Evolutionary conservation across 2,888 invertebrate genomes (phyloP).

Genomic region (Hybos culiciformis): DNA sequence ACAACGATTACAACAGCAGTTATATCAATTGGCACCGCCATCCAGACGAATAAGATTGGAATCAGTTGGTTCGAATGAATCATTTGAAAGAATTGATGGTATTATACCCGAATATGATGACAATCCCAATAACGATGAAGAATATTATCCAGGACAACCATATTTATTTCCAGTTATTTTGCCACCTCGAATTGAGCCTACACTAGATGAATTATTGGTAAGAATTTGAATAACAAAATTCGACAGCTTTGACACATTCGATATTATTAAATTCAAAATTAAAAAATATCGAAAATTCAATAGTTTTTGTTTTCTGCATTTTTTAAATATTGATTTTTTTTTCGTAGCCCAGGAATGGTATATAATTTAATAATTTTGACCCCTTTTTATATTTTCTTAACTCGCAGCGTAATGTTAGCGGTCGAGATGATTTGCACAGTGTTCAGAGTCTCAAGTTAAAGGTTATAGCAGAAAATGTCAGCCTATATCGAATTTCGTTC

Average conservation of each 20-base stretch:
- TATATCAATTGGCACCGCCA: neutral
- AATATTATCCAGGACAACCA: slow-evolving; percentile 25
- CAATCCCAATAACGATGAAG: slow-evolving; percentile 20
- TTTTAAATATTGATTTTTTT: no score
- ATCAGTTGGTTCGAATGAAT: slow-evolving; percentile 11
- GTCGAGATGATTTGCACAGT: slow-evolving; percentile 35
- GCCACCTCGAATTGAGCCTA: slow-evolving; percentile 40
- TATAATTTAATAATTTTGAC: neutral
- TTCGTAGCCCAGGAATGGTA: neutral
- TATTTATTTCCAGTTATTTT: slow-evolving; percentile 42
- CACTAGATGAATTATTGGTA: slow-evolving; percentile 46
- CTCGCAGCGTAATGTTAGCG: slow-evolving; percentile 33
- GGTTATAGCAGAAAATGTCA: slow-evolving; percentile 50
- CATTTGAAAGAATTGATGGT: slow-evolving; percentile 1
- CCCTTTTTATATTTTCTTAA: neutral
- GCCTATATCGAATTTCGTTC: slow-evolving; percentile 46
- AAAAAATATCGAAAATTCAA: neutral
- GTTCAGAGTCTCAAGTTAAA: slow-evolving; percentile 47
- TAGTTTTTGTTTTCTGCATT: no score
- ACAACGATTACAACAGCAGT: slow-evolving; percentile 18
- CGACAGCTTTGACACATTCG: neutral
- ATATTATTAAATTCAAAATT: neutral
- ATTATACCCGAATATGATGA: neutral
- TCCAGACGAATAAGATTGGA: slow-evolving; percentile 2
- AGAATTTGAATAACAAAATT: slow-evolving; percentile 16